These are phyloP conservation scores for Ptychodera flava DNA, from an alignment of 35 echinoderm and acorn worm species.

Conservation along the genomic window DNA sequence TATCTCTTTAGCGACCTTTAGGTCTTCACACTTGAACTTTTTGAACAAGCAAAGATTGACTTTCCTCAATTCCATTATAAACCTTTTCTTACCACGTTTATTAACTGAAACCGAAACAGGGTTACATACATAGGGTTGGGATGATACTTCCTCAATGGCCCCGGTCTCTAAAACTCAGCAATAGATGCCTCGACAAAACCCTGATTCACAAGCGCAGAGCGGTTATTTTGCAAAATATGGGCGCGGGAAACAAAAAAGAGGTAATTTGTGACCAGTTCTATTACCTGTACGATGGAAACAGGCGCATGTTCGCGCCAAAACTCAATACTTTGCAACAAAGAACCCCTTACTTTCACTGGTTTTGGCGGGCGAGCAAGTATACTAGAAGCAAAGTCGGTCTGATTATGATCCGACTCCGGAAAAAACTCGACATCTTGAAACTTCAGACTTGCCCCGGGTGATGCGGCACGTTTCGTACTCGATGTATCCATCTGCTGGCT, in stretches of 20 bases:
- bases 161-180: slow-evolving; percentile 3
- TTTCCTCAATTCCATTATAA: slow-evolving; percentile 18
- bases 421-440: too few species aligned
- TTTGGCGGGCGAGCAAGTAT: too few species aligned
- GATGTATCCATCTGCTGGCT: too few species aligned
- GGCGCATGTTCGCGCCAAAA: too few species aligned
- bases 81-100: slow-evolving; percentile 21
- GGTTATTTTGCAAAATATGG: slow-evolving; percentile 5
- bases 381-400: too few species aligned
- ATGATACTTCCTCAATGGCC: neutral
- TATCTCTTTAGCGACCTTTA: slow-evolving; percentile 2
- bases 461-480: too few species aligned
- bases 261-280: slow-evolving; percentile 25
- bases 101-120: slow-evolving; percentile 29
- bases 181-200: slow-evolving; percentile 25
- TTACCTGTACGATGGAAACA: too few species aligned
- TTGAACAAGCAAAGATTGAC: neutral
- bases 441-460: too few species aligned
- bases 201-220: slow-evolving; percentile 16
- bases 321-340: too few species aligned
- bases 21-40: slow-evolving; percentile 19
- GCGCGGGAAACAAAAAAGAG: slow-evolving; percentile 5
- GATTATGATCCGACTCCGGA: too few species aligned
- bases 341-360: too few species aligned
- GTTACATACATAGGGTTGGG: neutral